Percentiles rank a stretch among this genome's conserved stretches.
Conservation (phyloP, 2,113 vertebrate genomes). For the Psittacula cyanocephala region DNA sequence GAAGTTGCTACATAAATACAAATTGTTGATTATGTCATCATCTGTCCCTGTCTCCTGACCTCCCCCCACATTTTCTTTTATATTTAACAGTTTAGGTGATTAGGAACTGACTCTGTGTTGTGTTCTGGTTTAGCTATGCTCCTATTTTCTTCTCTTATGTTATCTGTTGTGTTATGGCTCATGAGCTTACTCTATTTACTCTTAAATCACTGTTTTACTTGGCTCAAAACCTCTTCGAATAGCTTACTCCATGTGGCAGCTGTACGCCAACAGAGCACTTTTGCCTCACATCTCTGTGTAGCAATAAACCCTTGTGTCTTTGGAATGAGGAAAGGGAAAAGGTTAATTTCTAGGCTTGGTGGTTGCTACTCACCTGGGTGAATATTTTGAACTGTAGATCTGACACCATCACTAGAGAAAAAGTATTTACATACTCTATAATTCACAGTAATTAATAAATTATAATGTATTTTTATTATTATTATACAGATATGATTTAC, state of each 20-base stretch:
- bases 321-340: background rate
- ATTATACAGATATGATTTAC: background rate
- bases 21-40: background rate
- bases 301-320: background rate
- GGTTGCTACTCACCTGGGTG: background rate
- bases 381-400: background rate
- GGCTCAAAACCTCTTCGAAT: background rate
- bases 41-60: background rate
- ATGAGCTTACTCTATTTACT: background rate
- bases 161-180: background rate
- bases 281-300: background rate
- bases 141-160: background rate
- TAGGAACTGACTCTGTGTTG: background rate
- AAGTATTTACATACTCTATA: background rate
- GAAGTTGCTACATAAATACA: background rate
- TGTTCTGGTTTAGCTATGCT: background rate
- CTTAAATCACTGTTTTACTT: background rate
- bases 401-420: rapidly evolving
- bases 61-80: background rate
- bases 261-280: background rate
- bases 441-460: background rate
- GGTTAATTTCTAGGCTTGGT: background rate
- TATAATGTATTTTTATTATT: background rate
- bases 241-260: background rate
- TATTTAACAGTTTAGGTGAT: background rate